A percentile compares a stretch with the other conserved stretches of the same genome.
phyloP scores from a whole-genome alignment of 2,797 vertebrate genomes.

The Gymnothorax javanicus region DNA sequence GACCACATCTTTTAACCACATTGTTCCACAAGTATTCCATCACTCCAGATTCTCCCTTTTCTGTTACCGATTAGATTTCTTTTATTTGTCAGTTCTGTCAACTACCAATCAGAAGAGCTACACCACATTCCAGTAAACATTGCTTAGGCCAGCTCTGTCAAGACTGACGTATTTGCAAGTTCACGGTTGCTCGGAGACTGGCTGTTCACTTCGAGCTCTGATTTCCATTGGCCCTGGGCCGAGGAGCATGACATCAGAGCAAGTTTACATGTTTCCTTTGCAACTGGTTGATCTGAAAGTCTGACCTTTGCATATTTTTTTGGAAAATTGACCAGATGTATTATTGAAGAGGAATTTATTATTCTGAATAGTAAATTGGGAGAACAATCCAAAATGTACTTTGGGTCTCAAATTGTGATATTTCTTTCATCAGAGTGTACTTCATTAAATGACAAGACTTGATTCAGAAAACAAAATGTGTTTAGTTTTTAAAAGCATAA shows the following conservation, averaged over 20 bases:
- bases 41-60: not conserved
- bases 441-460: too few relatives aligned
- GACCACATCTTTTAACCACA: not conserved
- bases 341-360: constrained; percentile 2
- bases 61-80: not conserved
- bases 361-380: too few relatives aligned
- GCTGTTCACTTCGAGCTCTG: constrained; percentile 56
- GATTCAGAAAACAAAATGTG: too few relatives aligned
- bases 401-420: too few relatives aligned
- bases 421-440: too few relatives aligned
- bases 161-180: constrained; percentile 53
- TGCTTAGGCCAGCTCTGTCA: constrained; percentile 31
- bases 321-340: not conserved
- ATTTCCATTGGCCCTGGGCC: constrained; percentile 53
- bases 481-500: too few relatives aligned
- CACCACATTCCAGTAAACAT: not conserved
- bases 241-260: constrained; percentile 56
- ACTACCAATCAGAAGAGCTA: not conserved
- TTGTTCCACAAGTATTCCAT: not conserved
- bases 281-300: constrained; percentile 46
- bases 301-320: not conserved
- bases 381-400: too few relatives aligned
- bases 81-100: not conserved
- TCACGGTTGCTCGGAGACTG: constrained; percentile 55
- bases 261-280: constrained; percentile 32